Evolutionary conservation across 2,797 vertebrate species (phyloP), one percentile per base, ranked within the genome.

Genomic region (Melanotaenia maccullochi): DNA sequence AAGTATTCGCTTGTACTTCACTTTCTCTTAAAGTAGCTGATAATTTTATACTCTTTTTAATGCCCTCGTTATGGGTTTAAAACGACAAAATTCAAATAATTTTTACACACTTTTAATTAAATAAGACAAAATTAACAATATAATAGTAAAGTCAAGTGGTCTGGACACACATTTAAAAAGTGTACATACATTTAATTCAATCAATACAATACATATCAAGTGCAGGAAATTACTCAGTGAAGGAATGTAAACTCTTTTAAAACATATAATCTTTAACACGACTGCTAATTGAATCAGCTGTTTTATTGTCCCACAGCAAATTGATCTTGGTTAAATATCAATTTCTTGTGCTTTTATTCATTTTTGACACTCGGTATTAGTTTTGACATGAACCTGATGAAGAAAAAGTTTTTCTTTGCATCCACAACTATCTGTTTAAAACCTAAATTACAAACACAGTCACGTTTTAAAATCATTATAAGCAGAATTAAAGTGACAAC

Each of bases 271-370:
- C 16, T 68, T 82, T 32, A 1, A 68, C 36, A 55, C 42, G 60
- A 40, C 33, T 32, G 33, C 1, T 30, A 20, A 51, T 11, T 22
- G 28, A 59, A 20, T 49, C 16, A 18, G 7, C 61, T 47, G 55
- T 63, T 83, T 70, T 64, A 56, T 65, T 72, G 33, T 65, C 47
- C 56, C 20, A 52, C 4, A 36, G 44, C 24, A 64, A 76, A 57
- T 16, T 63, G 35, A 76, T 30, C 12, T 44, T 9, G 20, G 28
- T 78, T 35, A 44, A 74, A 69, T 1, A 69, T 74, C 30, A 1
- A 32, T 75, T 71, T 68, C 44, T 60, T 51, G 25, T 47, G 2
- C 60, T 60, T 54, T 57, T 70, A 55, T 60, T 60, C 56, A 20
- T 12, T 14, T 66, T 38, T 74, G 28, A 62, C 11, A 33, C 65